Evolutionary conservation across 2,113 vertebrate species (phyloP), one percentile per base, ranked within the genome.

Genomic region (Catharus minimus): DNA sequence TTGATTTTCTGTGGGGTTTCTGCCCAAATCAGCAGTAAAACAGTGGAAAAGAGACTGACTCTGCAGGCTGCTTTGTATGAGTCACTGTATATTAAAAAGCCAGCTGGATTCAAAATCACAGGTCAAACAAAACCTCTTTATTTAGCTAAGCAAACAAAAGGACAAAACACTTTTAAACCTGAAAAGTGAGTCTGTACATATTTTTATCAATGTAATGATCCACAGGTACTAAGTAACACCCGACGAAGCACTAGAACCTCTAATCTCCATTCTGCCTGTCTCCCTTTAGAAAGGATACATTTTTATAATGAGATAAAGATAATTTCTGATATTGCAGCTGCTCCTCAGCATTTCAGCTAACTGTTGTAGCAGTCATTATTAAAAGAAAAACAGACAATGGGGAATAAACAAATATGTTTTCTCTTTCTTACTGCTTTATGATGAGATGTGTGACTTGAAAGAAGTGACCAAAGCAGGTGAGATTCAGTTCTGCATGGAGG

Each of bases 61-160:
- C 90, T 21, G 53, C 81, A 65, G 90, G 94, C 81, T 90, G 88
- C 58, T 79, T 62, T 26, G 62, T 61, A 13, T 95, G 94, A 96
- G 82, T 96, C 94, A 96, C 86, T 36, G 73, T 65, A 44, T 89
- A 90, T 87, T 84, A 92, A 96, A 95, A 95, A 93, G 86, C 64
- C 93, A 95, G 77, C 95, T 92, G 90, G 95, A 89, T 87, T 84
- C 74, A 85, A 92, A 95, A 92, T 82, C 88, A 93, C 88, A 86
- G 94, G 86, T 94, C 93, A 95, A 95, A 95, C 86, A 94, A 91
- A 88, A 64, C 22, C 79, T 90, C 88, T 92, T 92, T 93, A 92
- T 95, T 94, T 92, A 95, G 77, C 93, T 93, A 89, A 94, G 84
- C 95, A 94, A 94, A 94, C 89, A 94, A 82, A 94, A 80, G 72